Base-by-base conservation (phyloP, 2,113 vertebrate species). In the Cinclus cinclus region DNA sequence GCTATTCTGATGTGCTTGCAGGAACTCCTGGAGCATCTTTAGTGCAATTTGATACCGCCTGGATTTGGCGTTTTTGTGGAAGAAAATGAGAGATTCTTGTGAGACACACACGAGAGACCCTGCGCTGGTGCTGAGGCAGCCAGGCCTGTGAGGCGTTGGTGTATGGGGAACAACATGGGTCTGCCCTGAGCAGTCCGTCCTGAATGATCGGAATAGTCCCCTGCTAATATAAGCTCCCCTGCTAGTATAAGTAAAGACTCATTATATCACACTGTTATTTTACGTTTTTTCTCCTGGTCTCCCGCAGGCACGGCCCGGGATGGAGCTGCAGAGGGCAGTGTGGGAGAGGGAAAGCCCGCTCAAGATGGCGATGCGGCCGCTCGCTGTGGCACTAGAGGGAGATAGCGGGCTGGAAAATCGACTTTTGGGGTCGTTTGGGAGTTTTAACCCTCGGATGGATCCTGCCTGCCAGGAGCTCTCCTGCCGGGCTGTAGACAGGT, bases 51-150 rank as follows among this genome's bases (percentile, higher is more conserved):
- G 27, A 19, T 13, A 25, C 9, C 0, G 0, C 67, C 13, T 31
- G 35, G 44, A 67, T 30, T 2, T 58, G 47, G 28, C 16, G 11
- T 4, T 24, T 70, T 79, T 76, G 52, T 25, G 8, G 6, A 8
- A 63, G 24, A 82, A 74, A 73, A 55, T 3, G 7, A 30, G 8
- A 33, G 11, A 31, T 79, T 84, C 17, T 27, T 37, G 24, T 60
- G 22, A 80, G 46, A 8, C 2, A 8, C 9, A 3, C 0, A 0
- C 0, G 0, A 20, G 18, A 46, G 4, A 15, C n/a, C 12, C 22
- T 8, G 30, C 0, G 0, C 6, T 16, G 19, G 4, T 42, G 39
- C 62, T 20, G 37, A 52, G 44, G 78, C 4, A 0, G 19, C 56
- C 19, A 21, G 16, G 44, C 35, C 37, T 2, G 3, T 9, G 58